Evolutionary conservation across 1,140 invertebrate species (phyloP), one percentile per base, ranked within the genome.

Genomic region (Chrysomallon squamiferum): DNA sequence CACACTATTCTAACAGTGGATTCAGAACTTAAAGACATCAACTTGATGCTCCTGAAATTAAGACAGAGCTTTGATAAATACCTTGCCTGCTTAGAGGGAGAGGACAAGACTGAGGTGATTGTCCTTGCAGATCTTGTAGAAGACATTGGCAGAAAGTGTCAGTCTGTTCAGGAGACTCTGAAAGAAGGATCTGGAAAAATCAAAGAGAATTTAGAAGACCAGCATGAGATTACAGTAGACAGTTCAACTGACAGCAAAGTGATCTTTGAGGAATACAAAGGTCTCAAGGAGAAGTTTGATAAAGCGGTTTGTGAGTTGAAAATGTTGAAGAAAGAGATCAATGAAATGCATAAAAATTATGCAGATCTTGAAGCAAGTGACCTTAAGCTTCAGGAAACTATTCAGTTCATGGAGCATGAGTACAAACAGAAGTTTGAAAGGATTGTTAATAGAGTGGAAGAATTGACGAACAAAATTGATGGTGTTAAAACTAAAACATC

Each of bases 11-110:
- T 79, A 9, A 47, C 72, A 32, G 70, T 74, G 1, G 70, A 77
- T 30, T 72, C 77, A 2, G 74, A 79, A 56, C 71, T 81, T 52
- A 73, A 76, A 57, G 75, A 81, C 35, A 59, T 81, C 27, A 76
- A 65, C 35, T 59, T 68, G 45, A 66, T 67, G 69, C 58, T 81
- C 15, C 59, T 72, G 20, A 43, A 71, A 27, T 52, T 75, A 2
- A 68, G 69, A 32, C 69, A 74, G 29, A 69, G 68, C 20, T 79
- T 75, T 65, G 72, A 72, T 58, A 50, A 58, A 52, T 71, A 76
- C 62, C 11, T 77, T 22, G 45, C 57, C 25, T 69, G 49, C 29
- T 54, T 73, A n/a, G 54, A 68, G 33, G 72, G 71, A 4, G 71
- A 76, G 29, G 59, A 62, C 29, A 68, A 63, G 47, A 35, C 58